Percentiles rank a stretch among this genome's conserved stretches.
Conservation (phyloP, 2,888 invertebrate genomes). For the Sinotaia quadrata region DNA sequence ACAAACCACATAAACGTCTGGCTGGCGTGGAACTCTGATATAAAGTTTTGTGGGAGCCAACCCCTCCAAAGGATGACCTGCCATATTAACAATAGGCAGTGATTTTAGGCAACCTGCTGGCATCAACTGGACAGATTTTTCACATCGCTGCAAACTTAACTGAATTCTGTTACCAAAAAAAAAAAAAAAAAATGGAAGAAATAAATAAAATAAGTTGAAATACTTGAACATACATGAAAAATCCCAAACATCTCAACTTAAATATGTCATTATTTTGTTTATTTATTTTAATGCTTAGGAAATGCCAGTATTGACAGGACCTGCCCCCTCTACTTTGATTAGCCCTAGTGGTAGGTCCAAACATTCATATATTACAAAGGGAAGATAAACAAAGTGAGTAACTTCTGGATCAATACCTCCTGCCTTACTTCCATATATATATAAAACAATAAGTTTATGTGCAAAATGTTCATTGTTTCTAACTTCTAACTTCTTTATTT, state of each 20-base stretch:
- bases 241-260: too few species aligned
- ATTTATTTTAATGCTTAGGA: not conserved
- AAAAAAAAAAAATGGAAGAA: not conserved
- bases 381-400: too few species aligned
- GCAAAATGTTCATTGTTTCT: too few species aligned
- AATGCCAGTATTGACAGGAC: too few species aligned
- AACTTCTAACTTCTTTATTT: too few species aligned
- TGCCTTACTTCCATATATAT: too few species aligned
- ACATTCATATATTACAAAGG: too few species aligned
- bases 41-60: conserved; percentile 64
- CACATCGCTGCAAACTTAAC: conserved; percentile 92
- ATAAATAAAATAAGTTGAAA: not conserved
- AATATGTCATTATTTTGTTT: too few species aligned
- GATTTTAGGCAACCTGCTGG: conserved; percentile 90
- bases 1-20: conserved; percentile 86
- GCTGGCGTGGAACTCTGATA: conserved; percentile 69
- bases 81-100: conserved; percentile 85
- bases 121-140: conserved; percentile 93
- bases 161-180: conserved; percentile 79
- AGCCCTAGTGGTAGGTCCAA: too few species aligned
- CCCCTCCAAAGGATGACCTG: conserved; percentile 72
- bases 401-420: too few species aligned
- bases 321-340: too few species aligned
- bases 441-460: too few species aligned
- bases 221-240: not conserved